Conservation (phyloP, 2,888 invertebrate genomes). For the Cephus spinipes region DNA sequence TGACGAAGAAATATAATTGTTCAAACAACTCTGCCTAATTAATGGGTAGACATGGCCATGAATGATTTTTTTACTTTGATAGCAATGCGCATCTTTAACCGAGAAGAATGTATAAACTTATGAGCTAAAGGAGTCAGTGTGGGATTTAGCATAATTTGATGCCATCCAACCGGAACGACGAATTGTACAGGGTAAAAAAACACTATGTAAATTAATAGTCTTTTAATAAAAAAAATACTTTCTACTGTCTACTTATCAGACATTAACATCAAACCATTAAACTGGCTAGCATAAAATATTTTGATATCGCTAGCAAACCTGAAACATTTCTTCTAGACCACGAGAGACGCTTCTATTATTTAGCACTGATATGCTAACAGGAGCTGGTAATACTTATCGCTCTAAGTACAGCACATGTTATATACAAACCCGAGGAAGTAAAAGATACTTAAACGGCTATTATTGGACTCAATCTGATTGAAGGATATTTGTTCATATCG, state of each 20-base stretch:
- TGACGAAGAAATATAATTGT: not conserved
- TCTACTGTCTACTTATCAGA: not conserved
- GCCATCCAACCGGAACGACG: not conserved
- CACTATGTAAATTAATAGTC: not conserved
- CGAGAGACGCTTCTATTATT: constrained; percentile 10
- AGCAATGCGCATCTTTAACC: not conserved
- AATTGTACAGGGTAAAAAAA: not conserved
- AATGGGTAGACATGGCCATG: not conserved
- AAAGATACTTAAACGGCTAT: not conserved
- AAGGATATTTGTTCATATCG: not conserved
- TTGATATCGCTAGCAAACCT: not conserved
- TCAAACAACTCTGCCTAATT: not conserved
- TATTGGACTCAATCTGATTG: not conserved
- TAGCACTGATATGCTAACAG: constrained; percentile 14
- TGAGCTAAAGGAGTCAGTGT: not conserved
- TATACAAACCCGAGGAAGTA: constrained; percentile 12
- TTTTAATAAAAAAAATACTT: not conserved
- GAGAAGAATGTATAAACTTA: not conserved
- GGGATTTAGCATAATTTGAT: not conserved
- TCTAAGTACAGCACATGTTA: constrained; percentile 17
- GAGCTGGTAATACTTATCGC: constrained; percentile 14
- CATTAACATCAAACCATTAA: not conserved
- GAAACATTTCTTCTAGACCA: constrained; percentile 10
- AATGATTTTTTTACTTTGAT: not conserved
- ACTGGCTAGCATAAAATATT: not conserved